Conservation (phyloP, 2,888 invertebrate genomes). For the Oscheius sp. region DNA sequence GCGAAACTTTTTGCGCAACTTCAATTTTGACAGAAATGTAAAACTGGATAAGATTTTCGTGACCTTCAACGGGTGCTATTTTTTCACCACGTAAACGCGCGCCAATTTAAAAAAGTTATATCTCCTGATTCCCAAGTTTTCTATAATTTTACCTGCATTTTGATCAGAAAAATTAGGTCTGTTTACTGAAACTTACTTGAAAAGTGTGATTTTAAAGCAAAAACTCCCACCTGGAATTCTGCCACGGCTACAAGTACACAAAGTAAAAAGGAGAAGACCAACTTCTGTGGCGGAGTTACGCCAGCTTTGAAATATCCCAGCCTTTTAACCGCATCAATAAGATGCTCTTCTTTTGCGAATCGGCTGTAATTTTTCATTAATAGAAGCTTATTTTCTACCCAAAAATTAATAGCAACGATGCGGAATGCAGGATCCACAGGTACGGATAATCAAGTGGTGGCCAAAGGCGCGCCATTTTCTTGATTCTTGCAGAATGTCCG, state of each 20-base stretch:
- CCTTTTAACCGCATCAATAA: background rate
- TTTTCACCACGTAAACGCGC: too few relatives aligned
- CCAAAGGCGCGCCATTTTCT: constrained; percentile 16
- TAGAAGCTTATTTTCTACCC: background rate
- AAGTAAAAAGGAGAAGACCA: background rate
- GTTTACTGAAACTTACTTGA: background rate
- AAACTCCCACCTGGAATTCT: constrained; percentile 10
- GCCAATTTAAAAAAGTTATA: too few relatives aligned
- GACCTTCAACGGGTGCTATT: too few relatives aligned
- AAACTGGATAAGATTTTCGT: too few relatives aligned
- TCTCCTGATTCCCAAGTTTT: too few relatives aligned
- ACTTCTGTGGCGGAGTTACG: background rate
- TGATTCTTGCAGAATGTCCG: background rate
- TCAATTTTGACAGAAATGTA: too few relatives aligned
- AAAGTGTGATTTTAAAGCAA: too few relatives aligned
- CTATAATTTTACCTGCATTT: too few relatives aligned
- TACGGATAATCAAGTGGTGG: constrained; percentile 4
- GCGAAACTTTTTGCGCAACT: too few relatives aligned
- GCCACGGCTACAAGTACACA: constrained; percentile 4
- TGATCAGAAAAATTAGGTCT: too few relatives aligned
- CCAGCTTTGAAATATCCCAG: background rate
- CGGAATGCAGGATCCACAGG: constrained; percentile 6
- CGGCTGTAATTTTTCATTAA: constrained; percentile 3
- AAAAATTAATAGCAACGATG: constrained; percentile 2
- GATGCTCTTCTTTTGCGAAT: constrained; percentile 13